Evolutionary conservation across 2,113 vertebrate genomes (phyloP), one percentile per base, ranked within the genome.

Genomic region (Carlito syrichta): DNA sequence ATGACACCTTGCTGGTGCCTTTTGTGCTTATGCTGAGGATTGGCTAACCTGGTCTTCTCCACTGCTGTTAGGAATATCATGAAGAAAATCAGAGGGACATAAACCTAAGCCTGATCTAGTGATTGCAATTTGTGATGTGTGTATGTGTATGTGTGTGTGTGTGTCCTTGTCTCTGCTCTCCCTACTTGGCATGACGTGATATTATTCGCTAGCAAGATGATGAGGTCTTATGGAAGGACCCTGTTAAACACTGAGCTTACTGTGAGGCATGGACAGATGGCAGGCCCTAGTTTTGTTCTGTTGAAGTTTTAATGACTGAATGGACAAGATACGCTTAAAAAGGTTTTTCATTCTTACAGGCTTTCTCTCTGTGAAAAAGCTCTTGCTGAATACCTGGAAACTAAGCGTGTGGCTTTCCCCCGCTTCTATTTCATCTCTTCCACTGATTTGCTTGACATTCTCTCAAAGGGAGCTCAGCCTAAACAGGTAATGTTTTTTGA

Each of bases 401-500:
- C 98, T 10, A 99, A 99, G 89, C 96, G 97, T 54, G 48, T 99
- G 38, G 97, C 98, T 71, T 99, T 99, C 94, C 99, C 98, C 30
- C 83, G 96, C 32, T 99, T 99, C 98, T 99, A 91, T 98, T 99
- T 99, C 93, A 96, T 99, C 95, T 99, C 99, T 79, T 99, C 99
- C 25, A 94, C 98, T 86, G 99, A 99, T 87, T 97, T 99, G 91
- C 97, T 99, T 96, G 99, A 99, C 94, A 99, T 99, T 63, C 98
- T 99, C 76, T 99, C 99, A 54, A 99, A 99, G 97, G 98, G 98
- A 97, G 93, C 96, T 86, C 98, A 99, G 52, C 99, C 99, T 12
- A 98, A 97, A 94, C 97, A 99, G 98, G 99, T 99, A 98, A 97
- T 60, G 16, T 5, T 43, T 91, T 86, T 73, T 73, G 22, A 43